A percentile compares a stretch with the other conserved stretches of the same genome.
Evolutionary conservation across 1,140 invertebrate species (phyloP).

Genomic region (Pissodes strobi): DNA sequence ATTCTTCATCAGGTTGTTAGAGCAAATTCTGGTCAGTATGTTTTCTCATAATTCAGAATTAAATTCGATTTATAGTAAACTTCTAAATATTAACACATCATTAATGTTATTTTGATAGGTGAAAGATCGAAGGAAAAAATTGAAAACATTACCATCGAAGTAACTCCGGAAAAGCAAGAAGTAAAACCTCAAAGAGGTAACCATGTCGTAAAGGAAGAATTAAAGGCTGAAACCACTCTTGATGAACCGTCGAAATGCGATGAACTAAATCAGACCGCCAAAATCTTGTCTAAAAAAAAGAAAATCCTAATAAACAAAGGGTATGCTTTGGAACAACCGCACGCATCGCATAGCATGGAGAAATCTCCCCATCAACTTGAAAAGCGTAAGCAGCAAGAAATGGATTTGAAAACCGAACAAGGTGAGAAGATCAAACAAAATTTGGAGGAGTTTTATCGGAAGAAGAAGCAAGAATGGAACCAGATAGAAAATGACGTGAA

Average conservation of each 20-base stretch:
- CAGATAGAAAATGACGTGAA: no score
- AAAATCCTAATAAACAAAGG: no score
- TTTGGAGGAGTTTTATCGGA: not conserved
- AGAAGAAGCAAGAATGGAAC: not conserved
- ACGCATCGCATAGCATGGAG: no score
- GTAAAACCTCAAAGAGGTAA: not conserved
- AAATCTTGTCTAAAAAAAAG: not conserved
- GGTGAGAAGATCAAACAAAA: not conserved
- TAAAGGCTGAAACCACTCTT: not conserved
- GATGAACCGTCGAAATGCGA: not conserved
- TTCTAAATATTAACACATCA: no score
- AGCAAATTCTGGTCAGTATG: no score
- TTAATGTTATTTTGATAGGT: no score
- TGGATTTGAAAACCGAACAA: not conserved
- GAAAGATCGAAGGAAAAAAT: constrained; percentile 6
- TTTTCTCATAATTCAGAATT: no score
- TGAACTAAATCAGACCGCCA: not conserved
- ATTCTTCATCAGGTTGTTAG: no score
- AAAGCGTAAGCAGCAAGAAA: not conserved
- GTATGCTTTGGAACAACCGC: no score
- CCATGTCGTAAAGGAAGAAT: not conserved
- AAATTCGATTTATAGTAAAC: no score
- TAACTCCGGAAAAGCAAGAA: not conserved
- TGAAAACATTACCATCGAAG: constrained; percentile 1
- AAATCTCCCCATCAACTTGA: no score